Conservation (phyloP, 2,113 vertebrate genomes). For the Peromyscus maniculatus region DNA sequence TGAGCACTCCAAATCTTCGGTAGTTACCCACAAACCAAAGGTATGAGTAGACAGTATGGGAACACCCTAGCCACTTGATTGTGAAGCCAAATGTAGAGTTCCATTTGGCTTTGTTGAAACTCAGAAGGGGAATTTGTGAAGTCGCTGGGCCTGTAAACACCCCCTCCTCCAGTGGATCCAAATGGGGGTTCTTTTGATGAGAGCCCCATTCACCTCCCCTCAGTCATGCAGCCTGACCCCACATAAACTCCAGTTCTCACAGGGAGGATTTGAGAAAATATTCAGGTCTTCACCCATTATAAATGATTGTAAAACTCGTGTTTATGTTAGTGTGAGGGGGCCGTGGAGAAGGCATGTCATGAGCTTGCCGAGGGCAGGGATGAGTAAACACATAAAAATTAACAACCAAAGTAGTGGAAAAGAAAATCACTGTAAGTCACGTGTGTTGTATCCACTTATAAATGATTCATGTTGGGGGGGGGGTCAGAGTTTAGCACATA, state of each 20-base stretch:
- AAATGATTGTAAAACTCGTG: constrained; percentile 42
- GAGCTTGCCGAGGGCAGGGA: neutral
- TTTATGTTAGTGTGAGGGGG: constrained; percentile 38
- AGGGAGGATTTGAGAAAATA: constrained; percentile 1
- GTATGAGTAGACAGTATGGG: neutral
- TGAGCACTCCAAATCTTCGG: neutral
- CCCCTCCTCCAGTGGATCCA: neutral
- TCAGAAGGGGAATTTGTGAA: constrained; percentile 5
- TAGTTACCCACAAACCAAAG: neutral
- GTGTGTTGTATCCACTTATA: neutral
- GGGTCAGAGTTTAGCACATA: neutral
- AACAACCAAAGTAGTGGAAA: neutral
- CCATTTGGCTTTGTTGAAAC: neutral
- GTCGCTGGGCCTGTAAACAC: neutral
- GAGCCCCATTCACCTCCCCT: neutral
- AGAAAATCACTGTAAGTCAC: constrained; percentile 12
- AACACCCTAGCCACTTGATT: neutral
- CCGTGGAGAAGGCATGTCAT: constrained; percentile 18
- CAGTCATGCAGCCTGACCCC: neutral
- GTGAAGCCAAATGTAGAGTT: neutral
- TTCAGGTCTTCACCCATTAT: neutral
- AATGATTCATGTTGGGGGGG: neutral
- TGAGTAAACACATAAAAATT: constrained; percentile 28
- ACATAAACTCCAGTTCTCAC: neutral
- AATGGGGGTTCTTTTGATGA: constrained; percentile 8